A percentile compares a stretch with the other conserved stretches of the same genome.
These are phyloP conservation scores for Coluber constrictor DNA, from an alignment of 2,797 vertebrate genomes.

Conservation along the genomic window DNA sequence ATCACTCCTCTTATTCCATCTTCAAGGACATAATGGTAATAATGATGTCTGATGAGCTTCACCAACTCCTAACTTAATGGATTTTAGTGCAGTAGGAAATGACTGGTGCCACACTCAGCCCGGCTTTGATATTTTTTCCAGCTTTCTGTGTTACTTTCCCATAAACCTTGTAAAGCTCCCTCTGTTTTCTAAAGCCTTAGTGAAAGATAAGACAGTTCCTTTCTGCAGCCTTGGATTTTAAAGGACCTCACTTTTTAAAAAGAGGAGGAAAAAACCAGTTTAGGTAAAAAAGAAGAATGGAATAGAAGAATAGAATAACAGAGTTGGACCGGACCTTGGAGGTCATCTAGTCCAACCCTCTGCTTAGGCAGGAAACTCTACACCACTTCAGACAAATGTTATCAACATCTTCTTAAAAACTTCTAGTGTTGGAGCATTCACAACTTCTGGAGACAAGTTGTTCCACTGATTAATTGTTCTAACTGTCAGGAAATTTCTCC, in stretches of 20 bases:
- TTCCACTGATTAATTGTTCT: no score
- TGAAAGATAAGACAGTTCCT: background rate
- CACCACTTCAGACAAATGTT: no score
- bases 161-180: background rate
- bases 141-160: background rate
- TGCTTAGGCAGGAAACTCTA: no score
- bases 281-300: no score
- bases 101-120: background rate
- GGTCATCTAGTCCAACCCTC: no score
- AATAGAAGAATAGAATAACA: no score
- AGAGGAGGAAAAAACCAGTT: background rate
- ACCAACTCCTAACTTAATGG: conserved; percentile 5
- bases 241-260: background rate
- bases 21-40: conserved; percentile 16
- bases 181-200: background rate
- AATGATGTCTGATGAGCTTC: background rate
- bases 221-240: background rate
- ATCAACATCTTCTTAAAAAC: no score
- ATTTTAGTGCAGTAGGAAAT: background rate
- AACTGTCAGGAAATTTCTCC: no score
- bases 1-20: background rate
- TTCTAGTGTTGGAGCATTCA: no score
- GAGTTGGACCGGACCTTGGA: no score
- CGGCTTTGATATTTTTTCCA: conserved; percentile 15
- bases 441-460: no score